phyloP scores from a whole-genome alignment of 30 jellyfish, hydroid and myxozoan genomes.

The Pelagia noctiluca region DNA sequence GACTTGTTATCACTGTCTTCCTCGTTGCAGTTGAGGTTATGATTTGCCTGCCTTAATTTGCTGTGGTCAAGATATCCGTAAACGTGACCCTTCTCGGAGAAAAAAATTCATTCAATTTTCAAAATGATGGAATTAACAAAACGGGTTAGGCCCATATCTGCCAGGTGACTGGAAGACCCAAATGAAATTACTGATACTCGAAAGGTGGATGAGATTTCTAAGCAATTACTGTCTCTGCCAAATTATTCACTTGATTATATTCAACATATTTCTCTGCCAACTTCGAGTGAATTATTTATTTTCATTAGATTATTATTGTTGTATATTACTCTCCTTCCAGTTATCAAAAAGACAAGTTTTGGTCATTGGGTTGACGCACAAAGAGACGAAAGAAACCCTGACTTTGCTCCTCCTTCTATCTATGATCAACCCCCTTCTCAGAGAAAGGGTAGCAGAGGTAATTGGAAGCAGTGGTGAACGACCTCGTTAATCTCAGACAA shows the following conservation, averaged over 20 bases:
- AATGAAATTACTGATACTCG: too few species aligned
- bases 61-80: too few species aligned
- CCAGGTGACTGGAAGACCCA: background rate
- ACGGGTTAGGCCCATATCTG: background rate
- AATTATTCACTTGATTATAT: too few species aligned
- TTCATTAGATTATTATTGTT: background rate
- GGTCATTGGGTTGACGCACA: slow-evolving; percentile 55
- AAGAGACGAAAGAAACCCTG: slow-evolving; percentile 84
- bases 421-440: slow-evolving; percentile 5
- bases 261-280: too few species aligned
- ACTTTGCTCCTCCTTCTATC: slow-evolving; percentile 91
- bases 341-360: slow-evolving; percentile 18
- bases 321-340: slow-evolving; percentile 6
- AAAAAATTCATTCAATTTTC: too few species aligned
- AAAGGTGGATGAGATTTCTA: too few species aligned
- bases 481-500: background rate
- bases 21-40: too few species aligned
- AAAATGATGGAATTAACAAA: too few species aligned
- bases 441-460: background rate
- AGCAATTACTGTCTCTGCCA: too few species aligned
- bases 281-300: background rate
- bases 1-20: too few species aligned
- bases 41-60: too few species aligned
- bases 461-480: background rate
- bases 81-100: too few species aligned